Evolutionary conservation across 1,140 invertebrate species (phyloP).

Genomic region (Heliconius melpomene): DNA sequence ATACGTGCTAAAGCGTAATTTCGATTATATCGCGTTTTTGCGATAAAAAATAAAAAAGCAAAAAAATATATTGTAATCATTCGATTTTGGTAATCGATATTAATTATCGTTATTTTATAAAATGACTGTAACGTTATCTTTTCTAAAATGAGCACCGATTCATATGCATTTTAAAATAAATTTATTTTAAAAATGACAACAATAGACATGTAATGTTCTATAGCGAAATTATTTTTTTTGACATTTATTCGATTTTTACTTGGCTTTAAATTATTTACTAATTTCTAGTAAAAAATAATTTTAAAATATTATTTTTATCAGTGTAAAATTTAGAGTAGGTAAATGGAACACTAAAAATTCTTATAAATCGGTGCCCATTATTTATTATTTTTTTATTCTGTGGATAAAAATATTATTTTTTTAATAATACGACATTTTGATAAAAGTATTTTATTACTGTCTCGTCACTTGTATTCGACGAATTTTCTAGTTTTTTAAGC

Average conservation of each 20-base stretch:
- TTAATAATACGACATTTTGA: not conserved
- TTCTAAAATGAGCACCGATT: not conserved
- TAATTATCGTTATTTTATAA: not conserved
- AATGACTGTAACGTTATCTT: not conserved
- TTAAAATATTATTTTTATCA: not conserved
- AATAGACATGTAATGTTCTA: not conserved
- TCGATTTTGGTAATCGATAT: constrained; percentile 1
- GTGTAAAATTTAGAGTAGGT: not conserved
- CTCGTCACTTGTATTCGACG: constrained; percentile 1
- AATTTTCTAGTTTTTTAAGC: not conserved
- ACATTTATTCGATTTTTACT: not conserved
- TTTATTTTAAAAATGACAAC: not conserved
- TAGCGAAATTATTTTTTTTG: not conserved
- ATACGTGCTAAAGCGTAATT: constrained; percentile 12
- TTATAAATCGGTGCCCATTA: not conserved
- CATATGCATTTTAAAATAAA: not conserved
- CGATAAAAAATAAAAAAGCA: not conserved
- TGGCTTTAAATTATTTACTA: not conserved
- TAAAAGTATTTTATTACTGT: constrained; percentile 6
- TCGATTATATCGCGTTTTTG: constrained; percentile 1
- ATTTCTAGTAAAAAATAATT: not conserved
- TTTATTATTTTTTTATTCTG: not conserved
- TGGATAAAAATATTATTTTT: constrained; percentile 1
- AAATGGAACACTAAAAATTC: not conserved
- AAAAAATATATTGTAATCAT: not conserved